Percentiles rank a stretch among this genome's conserved stretches.
These are phyloP conservation scores for Chaenogobius annularis DNA, from an alignment of 2,113 vertebrate species.

Conservation along the genomic window DNA sequence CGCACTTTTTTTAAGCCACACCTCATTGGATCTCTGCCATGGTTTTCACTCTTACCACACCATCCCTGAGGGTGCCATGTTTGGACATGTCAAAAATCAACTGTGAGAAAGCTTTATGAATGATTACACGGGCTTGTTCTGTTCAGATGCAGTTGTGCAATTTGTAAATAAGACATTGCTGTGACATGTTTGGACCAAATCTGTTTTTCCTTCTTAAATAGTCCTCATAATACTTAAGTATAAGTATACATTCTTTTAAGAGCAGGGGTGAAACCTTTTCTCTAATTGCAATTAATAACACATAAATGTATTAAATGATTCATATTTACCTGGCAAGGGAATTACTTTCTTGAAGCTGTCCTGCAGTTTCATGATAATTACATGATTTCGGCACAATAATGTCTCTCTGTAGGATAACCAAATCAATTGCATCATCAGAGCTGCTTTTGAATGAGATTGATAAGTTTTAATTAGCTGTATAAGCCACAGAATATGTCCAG, in stretches of 20 bases:
- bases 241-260: not conserved
- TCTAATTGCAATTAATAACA: not conserved
- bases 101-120: constrained; percentile 10
- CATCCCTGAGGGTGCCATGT: constrained; percentile 20
- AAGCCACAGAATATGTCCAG: too few relatives aligned
- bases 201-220: too few relatives aligned
- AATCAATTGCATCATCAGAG: too few relatives aligned
- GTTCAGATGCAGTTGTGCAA: constrained; percentile 2
- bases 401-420: too few relatives aligned
- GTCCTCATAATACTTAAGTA: not conserved
- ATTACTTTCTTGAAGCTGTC: not conserved
- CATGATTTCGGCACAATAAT: too few relatives aligned
- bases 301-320: not conserved
- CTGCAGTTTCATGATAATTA: not conserved
- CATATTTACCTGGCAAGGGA: not conserved
- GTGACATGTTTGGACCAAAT: not conserved
- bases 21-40: constrained; percentile 25
- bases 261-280: not conserved
- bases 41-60: not conserved
- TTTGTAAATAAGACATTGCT: not conserved
- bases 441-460: too few relatives aligned
- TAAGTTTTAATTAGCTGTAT: too few relatives aligned
- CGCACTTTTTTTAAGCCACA: constrained; percentile 3
- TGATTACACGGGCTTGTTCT: not conserved
- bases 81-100: constrained; percentile 23